These are phyloP conservation scores for Troglohyphantes excavatus DNA, from an alignment of 2,888 invertebrate genomes.

Conservation along the genomic window DNA sequence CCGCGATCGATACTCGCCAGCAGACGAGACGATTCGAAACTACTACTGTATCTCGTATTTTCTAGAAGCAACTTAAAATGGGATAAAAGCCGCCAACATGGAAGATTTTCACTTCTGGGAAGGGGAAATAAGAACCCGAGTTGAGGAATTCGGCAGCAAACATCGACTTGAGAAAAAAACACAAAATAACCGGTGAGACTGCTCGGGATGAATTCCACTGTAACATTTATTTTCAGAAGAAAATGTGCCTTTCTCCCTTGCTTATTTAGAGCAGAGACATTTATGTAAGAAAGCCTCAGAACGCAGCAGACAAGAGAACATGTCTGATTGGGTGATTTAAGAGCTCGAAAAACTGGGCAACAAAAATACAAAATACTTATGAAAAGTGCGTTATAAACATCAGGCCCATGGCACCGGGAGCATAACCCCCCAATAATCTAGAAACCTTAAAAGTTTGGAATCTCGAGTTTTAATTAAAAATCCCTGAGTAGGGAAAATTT, in stretches of 20 bases:
- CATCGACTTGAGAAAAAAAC: slow-evolving; percentile 16
- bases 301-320: no score
- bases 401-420: no score
- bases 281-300: background rate
- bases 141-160: slow-evolving; percentile 3
- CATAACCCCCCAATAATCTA: no score
- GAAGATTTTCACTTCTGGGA: slow-evolving; percentile 5
- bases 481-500: no score
- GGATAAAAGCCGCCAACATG: slow-evolving; percentile 9
- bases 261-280: slow-evolving; percentile 9
- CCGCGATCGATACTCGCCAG: slow-evolving; percentile 70
- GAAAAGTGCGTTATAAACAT: no score
- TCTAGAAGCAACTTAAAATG: slow-evolving; percentile 18
- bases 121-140: slow-evolving; percentile 21
- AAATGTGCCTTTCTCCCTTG: background rate
- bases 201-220: slow-evolving; percentile 6
- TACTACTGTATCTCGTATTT: slow-evolving; percentile 56
- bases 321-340: no score
- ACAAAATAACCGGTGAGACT: slow-evolving; percentile 26
- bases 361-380: no score
- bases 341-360: no score
- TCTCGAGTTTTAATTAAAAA: no score
- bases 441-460: no score
- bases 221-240: background rate
- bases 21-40: slow-evolving; percentile 63